These are phyloP conservation scores for Nerophis lumbriciformis DNA, from an alignment of 2,113 vertebrate genomes.

Conservation along the genomic window DNA sequence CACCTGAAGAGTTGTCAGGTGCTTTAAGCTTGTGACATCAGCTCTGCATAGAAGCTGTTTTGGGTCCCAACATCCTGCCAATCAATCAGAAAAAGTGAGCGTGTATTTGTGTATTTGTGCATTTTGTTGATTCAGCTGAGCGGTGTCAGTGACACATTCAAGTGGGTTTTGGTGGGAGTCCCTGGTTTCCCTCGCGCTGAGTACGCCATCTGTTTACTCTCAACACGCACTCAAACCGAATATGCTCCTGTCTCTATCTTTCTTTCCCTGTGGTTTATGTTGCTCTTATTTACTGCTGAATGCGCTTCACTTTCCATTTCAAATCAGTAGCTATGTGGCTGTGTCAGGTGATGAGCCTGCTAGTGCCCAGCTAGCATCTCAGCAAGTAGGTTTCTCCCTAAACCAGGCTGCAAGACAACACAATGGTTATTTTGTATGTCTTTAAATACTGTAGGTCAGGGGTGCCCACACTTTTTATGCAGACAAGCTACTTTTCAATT, in stretches of 20 bases:
- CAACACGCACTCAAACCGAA: conserved; percentile 62
- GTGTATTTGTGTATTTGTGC: conserved; percentile 34
- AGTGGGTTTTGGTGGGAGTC: conserved; percentile 59
- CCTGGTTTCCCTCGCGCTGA: conserved; percentile 63
- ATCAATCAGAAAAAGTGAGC: conserved; percentile 51
- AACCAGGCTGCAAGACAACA: conserved; percentile 27
- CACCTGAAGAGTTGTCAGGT: conserved; percentile 60
- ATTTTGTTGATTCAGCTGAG: conserved; percentile 64
- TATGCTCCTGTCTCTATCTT: conserved; percentile 31
- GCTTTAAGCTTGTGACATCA: conserved; percentile 61
- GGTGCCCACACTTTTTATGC: no score
- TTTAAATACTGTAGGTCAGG: conserved; percentile 3
- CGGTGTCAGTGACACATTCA: conserved; percentile 64
- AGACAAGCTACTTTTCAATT: no score
- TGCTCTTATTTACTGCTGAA: conserved; percentile 61
- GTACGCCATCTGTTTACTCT: conserved; percentile 69
- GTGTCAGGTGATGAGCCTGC: conserved; percentile 51
- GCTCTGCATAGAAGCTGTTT: conserved; percentile 53
- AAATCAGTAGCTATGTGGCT: conserved; percentile 52
- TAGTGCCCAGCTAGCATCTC: conserved; percentile 42
- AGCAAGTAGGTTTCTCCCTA: conserved; percentile 48
- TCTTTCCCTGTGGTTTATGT: conserved; percentile 40
- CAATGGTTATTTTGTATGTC: conserved; percentile 18
- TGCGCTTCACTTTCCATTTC: conserved; percentile 61
- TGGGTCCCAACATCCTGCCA: conserved; percentile 60